These are phyloP conservation scores for Holothuria scabra DNA, from an alignment of 53 echinoderm and acorn worm genomes.

Conservation along the genomic window DNA sequence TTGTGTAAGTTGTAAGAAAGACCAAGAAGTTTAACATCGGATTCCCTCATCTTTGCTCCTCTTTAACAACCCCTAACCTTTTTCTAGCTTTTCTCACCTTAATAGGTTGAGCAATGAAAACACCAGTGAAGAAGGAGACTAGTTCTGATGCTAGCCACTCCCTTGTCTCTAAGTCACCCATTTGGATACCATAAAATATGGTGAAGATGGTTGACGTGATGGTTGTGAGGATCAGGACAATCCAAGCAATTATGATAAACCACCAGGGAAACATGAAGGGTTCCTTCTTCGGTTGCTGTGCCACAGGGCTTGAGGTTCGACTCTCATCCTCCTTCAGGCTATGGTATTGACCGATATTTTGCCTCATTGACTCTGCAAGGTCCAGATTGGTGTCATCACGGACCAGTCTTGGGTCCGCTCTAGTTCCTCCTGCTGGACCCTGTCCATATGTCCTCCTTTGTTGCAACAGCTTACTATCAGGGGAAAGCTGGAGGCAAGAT, in stretches of 20 bases:
- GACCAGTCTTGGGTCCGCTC: conserved; percentile 64
- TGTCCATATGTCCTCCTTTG: conserved; percentile 44
- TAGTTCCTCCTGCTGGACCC: conserved; percentile 58
- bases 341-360: conserved; percentile 5
- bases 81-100: conserved; percentile 63
- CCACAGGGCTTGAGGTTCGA: background rate
- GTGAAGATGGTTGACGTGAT: conserved; percentile 66
- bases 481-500: conserved; percentile 14
- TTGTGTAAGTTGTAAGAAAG: too few species aligned
- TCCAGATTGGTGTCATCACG: background rate
- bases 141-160: conserved; percentile 83
- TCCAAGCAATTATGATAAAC: conserved; percentile 84
- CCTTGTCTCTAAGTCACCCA: conserved; percentile 58
- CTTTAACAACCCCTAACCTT: too few species aligned
- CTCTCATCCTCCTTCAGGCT: conserved; percentile 1
- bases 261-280: conserved; percentile 85
- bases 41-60: too few species aligned
- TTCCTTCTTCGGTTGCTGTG: conserved; percentile 53
- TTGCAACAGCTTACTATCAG: conserved; percentile 50
- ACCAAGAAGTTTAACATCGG: too few species aligned
- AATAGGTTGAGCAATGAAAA: conserved; percentile 90
- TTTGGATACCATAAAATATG: conserved; percentile 83
- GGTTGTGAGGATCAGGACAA: conserved; percentile 60
- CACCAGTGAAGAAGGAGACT: conserved; percentile 77
- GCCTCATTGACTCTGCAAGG: conserved; percentile 20